A percentile compares a stretch with the other conserved stretches of the same genome.
phyloP scores from a whole-genome alignment of 2,113 vertebrate species.

The Elanus axillaris region DNA sequence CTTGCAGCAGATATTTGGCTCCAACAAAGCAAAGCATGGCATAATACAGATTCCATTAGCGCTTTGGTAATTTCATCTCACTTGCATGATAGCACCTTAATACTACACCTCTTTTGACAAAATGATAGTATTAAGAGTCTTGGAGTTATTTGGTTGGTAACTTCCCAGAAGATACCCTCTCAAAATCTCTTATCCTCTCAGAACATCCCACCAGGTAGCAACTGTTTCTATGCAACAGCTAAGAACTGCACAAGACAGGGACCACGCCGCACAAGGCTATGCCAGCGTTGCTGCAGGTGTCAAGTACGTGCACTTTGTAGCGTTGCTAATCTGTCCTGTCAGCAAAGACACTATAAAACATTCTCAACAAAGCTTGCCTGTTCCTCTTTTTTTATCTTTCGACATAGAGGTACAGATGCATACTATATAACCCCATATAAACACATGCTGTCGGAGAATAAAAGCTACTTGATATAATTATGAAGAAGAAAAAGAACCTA shows the following conservation, averaged over 20 bases:
- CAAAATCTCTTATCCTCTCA: neutral
- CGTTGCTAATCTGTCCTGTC: neutral
- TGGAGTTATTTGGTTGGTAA: neutral
- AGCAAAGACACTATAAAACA: neutral
- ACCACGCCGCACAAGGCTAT: fast-evolving
- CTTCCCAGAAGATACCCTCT: neutral
- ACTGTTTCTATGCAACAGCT: neutral
- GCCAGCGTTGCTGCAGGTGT: fast-evolving
- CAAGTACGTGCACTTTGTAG: neutral
- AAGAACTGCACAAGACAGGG: neutral
- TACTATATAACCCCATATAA: neutral
- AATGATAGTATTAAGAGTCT: neutral
- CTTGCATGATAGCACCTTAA: neutral
- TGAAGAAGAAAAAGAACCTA: neutral
- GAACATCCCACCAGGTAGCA: neutral
- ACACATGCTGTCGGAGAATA: neutral
- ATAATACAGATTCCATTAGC: neutral
- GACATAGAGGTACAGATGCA: neutral
- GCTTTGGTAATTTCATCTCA: neutral
- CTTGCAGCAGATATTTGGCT: neutral
- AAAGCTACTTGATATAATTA: neutral
- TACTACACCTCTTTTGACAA: neutral
- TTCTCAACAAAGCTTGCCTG: neutral
- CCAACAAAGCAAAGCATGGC: neutral
- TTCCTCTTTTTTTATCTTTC: neutral